Conservation (phyloP, 2,888 invertebrate species). For the Eupithecia exiguata region DNA sequence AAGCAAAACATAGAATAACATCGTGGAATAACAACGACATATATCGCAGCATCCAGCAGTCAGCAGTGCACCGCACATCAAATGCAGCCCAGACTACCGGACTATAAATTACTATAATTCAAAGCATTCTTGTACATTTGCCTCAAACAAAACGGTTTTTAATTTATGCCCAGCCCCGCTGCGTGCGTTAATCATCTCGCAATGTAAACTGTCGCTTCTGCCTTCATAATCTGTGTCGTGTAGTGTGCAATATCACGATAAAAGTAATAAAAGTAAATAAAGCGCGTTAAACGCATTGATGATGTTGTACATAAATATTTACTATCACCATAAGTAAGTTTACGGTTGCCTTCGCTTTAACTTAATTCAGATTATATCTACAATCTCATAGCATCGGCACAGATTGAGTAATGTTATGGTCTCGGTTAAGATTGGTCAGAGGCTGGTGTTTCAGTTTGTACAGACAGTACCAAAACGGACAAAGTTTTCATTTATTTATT, state of each 20-base stretch:
- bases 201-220: slow-evolving; percentile 13
- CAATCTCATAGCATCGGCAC: background rate
- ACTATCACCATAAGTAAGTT: background rate
- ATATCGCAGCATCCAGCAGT: background rate
- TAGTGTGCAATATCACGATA: background rate
- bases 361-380: background rate
- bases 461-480: no score
- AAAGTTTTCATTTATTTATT: no score
- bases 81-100: slow-evolving; percentile 5
- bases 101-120: slow-evolving; percentile 16
- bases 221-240: slow-evolving; percentile 6
- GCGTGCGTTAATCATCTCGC: slow-evolving; percentile 12
- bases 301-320: background rate
- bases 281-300: background rate
- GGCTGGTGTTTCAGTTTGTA: no score
- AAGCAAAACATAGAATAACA: background rate
- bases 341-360: background rate
- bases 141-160: slow-evolving; percentile 28
- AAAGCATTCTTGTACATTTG: slow-evolving; percentile 8
- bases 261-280: slow-evolving; percentile 1
- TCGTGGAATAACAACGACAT: background rate
- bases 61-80: background rate
- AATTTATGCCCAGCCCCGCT: slow-evolving; percentile 20
- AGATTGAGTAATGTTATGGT: no score
- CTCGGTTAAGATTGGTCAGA: background rate